Evolutionary conservation across 2,888 invertebrate genomes (phyloP).

Genomic region (Machimus atricapillus): DNA sequence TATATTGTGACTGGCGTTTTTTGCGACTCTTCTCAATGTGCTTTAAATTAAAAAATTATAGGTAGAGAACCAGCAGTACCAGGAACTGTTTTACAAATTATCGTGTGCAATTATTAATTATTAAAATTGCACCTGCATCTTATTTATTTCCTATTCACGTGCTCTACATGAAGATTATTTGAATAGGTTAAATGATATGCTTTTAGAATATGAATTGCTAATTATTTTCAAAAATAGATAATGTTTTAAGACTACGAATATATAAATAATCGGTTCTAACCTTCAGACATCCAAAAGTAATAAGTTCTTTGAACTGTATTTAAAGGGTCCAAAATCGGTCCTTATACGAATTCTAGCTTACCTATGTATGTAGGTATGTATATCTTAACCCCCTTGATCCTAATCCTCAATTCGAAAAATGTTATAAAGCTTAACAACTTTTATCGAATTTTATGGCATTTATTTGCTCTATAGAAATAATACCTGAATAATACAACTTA

Average conservation of each 20-base stretch:
- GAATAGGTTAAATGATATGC: not conserved
- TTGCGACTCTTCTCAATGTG: not conserved
- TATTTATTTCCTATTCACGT: not conserved
- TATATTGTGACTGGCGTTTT: not conserved
- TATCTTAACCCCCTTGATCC: no score
- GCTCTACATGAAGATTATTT: not conserved
- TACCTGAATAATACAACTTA: no score
- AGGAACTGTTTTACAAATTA: not conserved
- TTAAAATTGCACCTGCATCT: not conserved
- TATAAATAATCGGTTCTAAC: not conserved
- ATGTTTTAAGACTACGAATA: not conserved
- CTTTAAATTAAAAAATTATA: not conserved
- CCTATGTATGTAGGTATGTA: no score
- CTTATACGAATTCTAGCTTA: no score
- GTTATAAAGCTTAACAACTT: no score
- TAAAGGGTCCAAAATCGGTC: no score
- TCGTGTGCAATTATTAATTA: not conserved
- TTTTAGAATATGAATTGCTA: not conserved
- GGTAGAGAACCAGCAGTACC: not conserved
- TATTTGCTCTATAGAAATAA: no score
- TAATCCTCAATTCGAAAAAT: no score
- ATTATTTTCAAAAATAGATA: not conserved
- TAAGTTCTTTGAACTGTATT: not conserved
- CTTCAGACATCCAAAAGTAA: not conserved
- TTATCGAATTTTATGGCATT: no score